Conservation (phyloP, 1,140 invertebrate genomes). For the Drosophila burlai region DNA sequence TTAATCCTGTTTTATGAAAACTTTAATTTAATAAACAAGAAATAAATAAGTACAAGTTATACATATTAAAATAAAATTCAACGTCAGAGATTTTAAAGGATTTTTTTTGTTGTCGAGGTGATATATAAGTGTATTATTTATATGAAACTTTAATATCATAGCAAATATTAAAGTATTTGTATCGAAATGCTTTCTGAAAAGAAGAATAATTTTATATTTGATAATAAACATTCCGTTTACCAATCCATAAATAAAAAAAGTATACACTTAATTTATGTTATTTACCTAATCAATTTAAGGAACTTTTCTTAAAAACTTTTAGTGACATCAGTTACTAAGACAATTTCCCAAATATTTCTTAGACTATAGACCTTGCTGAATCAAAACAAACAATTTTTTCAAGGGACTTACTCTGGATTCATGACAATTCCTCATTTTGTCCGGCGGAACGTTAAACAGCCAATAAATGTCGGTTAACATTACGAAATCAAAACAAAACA, state of each 20-base stretch:
- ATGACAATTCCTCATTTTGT: constrained; percentile 69
- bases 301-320: too few relatives aligned
- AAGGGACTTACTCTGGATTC: constrained; percentile 26
- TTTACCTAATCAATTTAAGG: not conserved
- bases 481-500: constrained; percentile 68
- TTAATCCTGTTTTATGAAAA: not conserved
- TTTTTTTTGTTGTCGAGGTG: too few relatives aligned
- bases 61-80: not conserved
- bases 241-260: not conserved
- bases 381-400: not conserved
- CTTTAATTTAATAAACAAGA: not conserved
- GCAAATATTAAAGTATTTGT: too few relatives aligned
- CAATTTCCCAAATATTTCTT: not conserved
- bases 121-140: too few relatives aligned
- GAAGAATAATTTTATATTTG: too few relatives aligned
- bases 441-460: constrained; percentile 54
- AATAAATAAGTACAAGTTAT: not conserved
- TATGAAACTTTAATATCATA: too few relatives aligned
- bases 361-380: not conserved
- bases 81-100: not conserved
- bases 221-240: too few relatives aligned
- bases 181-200: too few relatives aligned
- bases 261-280: not conserved
- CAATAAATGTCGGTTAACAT: constrained; percentile 72
- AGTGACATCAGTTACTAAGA: not conserved